Conservation (phyloP, 1,140 invertebrate genomes). For the Anastrepha ludens region DNA sequence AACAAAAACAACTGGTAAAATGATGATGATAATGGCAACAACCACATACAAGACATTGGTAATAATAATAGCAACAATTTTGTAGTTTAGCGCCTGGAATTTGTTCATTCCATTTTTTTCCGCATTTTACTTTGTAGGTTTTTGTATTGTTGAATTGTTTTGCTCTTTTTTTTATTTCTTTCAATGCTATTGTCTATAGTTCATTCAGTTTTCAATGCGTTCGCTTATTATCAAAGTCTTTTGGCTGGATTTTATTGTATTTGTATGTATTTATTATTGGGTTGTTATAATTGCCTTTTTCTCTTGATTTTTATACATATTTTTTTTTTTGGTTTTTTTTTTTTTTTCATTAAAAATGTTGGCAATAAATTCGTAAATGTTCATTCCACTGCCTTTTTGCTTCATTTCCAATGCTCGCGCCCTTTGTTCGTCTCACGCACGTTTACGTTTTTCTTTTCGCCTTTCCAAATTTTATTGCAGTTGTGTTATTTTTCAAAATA, state of each 20-base stretch:
- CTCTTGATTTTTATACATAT: background rate
- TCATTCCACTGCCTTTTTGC: background rate
- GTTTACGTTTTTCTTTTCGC: background rate
- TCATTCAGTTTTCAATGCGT: background rate
- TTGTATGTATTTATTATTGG: background rate
- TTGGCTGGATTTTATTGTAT: background rate
- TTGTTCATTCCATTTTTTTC: slow-evolving; percentile 30
- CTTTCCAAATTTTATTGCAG: background rate
- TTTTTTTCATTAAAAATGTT: background rate
- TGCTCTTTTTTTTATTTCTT: background rate
- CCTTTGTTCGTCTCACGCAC: background rate
- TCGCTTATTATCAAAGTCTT: background rate
- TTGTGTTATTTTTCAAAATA: background rate
- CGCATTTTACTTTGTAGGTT: background rate
- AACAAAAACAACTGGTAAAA: slow-evolving; percentile 30
- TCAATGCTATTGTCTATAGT: background rate
- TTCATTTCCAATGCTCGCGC: background rate
- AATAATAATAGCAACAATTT: slow-evolving; percentile 51
- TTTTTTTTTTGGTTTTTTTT: background rate
- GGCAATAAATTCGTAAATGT: background rate
- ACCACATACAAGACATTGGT: background rate
- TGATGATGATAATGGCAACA: slow-evolving; percentile 35
- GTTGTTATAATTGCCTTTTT: background rate
- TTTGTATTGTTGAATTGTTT: background rate
- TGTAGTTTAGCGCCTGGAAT: slow-evolving; percentile 49